Conservation (phyloP, 2,888 invertebrate species). For the Nomada ruficornis region DNA sequence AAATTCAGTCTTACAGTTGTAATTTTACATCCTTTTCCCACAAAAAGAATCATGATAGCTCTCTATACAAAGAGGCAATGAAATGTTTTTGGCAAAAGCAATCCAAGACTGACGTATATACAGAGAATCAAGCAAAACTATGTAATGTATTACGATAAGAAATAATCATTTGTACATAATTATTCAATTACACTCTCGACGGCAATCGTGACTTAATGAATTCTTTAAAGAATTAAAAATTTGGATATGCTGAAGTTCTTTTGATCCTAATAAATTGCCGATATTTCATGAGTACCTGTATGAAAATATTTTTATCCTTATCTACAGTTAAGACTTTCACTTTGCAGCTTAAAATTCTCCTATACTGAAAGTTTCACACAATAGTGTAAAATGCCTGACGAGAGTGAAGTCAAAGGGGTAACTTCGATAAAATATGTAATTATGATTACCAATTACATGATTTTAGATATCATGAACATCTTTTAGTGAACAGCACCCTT, state of each 20-base stretch:
- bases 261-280: constrained; percentile 79
- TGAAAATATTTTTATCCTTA: constrained; percentile 68
- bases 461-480: constrained; percentile 58
- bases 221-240: constrained; percentile 82
- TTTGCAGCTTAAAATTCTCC: constrained; percentile 47
- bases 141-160: constrained; percentile 82
- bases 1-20: constrained; percentile 57
- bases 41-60: constrained; percentile 62
- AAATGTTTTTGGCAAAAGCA: constrained; percentile 80
- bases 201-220: constrained; percentile 83
- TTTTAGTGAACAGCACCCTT: constrained; percentile 52
- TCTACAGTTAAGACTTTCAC: constrained; percentile 53
- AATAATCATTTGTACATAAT: constrained; percentile 83
- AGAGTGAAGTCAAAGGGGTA: constrained; percentile 66
- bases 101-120: constrained; percentile 84
- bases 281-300: constrained; percentile 75
- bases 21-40: constrained; percentile 70
- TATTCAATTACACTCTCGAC: constrained; percentile 81
- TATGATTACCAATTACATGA: constrained; percentile 62
- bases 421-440: constrained; percentile 55
- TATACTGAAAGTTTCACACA: constrained; percentile 19
- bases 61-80: constrained; percentile 67
- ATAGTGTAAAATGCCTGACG: constrained; percentile 55
- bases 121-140: constrained; percentile 81
- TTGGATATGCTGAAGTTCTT: constrained; percentile 74